Evolutionary conservation across 2,888 invertebrate genomes (phyloP).

Genomic region (Synanthedon andrenaeformis): DNA sequence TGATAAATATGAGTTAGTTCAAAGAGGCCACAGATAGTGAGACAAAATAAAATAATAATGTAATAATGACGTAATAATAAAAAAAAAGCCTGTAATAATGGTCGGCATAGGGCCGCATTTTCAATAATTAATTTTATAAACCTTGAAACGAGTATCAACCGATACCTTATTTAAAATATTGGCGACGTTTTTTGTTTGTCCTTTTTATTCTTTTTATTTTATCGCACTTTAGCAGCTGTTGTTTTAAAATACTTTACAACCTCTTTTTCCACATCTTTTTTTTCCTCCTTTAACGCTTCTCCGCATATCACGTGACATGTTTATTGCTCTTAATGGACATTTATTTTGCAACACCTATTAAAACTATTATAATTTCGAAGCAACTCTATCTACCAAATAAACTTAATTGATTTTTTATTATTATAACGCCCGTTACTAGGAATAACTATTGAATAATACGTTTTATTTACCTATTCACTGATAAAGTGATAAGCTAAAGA

Average conservation of each 20-base stretch:
- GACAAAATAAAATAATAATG: no score
- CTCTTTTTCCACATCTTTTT: not conserved
- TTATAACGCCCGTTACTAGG: no score
- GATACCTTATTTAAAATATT: constrained; percentile 15
- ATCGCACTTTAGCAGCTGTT: constrained; percentile 5
- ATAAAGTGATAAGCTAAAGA: no score
- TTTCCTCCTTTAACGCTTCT: not conserved
- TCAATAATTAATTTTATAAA: not conserved
- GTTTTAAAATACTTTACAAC: not conserved
- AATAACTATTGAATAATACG: no score
- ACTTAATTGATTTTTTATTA: no score
- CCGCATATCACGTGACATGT: not conserved
- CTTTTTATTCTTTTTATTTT: constrained; percentile 4
- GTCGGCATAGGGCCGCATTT: not conserved
- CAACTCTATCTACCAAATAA: no score
- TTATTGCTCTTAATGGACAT: not conserved
- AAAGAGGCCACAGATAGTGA: no score
- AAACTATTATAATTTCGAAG: not conserved
- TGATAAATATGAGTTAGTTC: no score
- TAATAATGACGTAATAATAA: no score
- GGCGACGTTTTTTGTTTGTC: constrained; percentile 8
- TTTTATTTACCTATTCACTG: no score
- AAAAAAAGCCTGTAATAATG: no score
- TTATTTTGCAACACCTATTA: not conserved
- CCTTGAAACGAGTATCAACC: constrained; percentile 3